Conservation (phyloP, 2,797 vertebrate genomes). For the Macrochelys suwanniensis region DNA sequence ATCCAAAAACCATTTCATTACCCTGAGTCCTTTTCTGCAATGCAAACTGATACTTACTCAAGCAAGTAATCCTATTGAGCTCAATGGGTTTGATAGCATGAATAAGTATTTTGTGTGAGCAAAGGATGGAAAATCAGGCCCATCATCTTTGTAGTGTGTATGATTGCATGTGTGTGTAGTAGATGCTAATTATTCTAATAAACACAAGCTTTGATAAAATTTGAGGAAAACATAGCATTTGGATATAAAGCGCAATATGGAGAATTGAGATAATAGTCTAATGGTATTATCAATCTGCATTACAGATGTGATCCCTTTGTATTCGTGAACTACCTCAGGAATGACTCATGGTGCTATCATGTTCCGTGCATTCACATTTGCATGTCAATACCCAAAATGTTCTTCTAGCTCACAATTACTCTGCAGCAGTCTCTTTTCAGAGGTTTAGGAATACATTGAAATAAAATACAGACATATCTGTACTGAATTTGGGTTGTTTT, state of each 20-base stretch:
- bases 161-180: too few relatives aligned
- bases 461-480: not conserved
- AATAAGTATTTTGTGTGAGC: not conserved
- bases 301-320: slow-evolving; percentile 27
- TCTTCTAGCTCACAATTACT: slow-evolving; percentile 34
- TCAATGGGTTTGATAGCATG: not conserved
- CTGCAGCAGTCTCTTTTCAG: not conserved
- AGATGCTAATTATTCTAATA: not conserved
- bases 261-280: slow-evolving; percentile 8
- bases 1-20: not conserved
- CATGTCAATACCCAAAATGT: slow-evolving; percentile 18
- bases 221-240: not conserved
- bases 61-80: not conserved
- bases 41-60: not conserved
- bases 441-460: not conserved
- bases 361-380: slow-evolving; percentile 13
- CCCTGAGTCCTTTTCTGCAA: not conserved
- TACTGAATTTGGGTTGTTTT: not conserved
- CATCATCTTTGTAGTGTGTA: not conserved
- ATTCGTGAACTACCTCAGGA: slow-evolving; percentile 34
- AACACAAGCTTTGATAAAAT: not conserved
- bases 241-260: slow-evolving; percentile 5
- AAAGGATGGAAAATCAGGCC: not conserved
- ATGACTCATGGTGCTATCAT: not conserved
- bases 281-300: slow-evolving; percentile 12